These are phyloP conservation scores for Gadus chalcogrammus DNA, from an alignment of 2,113 vertebrate genomes.

Conservation along the genomic window DNA sequence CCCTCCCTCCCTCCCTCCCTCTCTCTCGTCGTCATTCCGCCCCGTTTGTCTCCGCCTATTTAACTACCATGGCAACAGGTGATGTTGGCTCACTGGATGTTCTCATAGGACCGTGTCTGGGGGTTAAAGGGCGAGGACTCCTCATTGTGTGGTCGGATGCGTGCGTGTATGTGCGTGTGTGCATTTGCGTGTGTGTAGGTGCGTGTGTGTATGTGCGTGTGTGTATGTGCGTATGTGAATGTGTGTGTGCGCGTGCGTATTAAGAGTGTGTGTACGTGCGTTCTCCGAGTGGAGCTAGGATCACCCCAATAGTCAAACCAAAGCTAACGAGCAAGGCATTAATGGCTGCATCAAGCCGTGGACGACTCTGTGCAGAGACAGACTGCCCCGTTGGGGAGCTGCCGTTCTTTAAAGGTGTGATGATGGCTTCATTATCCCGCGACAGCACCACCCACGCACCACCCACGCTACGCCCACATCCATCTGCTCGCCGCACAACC, in stretches of 20 bases:
- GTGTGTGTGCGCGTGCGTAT: neutral
- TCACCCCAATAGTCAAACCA: no score
- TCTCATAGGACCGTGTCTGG: conserved; percentile 41
- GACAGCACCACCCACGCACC: neutral
- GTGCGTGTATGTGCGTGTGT: neutral
- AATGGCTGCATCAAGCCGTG: no score
- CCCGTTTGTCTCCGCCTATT: conserved; percentile 56
- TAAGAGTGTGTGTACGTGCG: neutral
- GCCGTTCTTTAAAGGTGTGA: no score
- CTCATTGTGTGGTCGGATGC: neutral
- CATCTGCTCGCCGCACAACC: conserved; percentile 1
- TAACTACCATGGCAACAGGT: conserved; percentile 73
- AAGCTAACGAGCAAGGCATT: no score
- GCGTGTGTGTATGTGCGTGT: no score
- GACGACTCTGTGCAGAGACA: no score
- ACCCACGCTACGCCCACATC: neutral
- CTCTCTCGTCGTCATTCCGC: conserved; percentile 46
- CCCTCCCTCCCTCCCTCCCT: conserved; percentile 23
- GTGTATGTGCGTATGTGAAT: no score
- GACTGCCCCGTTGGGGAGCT: neutral
- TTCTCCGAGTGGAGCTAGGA: no score
- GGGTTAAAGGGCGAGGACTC: conserved; percentile 29
- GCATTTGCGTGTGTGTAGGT: no score
- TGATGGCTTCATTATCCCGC: no score
- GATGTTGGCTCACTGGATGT: conserved; percentile 43